These are phyloP conservation scores for Desmodus rotundus DNA, from an alignment of 2,113 vertebrate genomes.

Conservation along the genomic window DNA sequence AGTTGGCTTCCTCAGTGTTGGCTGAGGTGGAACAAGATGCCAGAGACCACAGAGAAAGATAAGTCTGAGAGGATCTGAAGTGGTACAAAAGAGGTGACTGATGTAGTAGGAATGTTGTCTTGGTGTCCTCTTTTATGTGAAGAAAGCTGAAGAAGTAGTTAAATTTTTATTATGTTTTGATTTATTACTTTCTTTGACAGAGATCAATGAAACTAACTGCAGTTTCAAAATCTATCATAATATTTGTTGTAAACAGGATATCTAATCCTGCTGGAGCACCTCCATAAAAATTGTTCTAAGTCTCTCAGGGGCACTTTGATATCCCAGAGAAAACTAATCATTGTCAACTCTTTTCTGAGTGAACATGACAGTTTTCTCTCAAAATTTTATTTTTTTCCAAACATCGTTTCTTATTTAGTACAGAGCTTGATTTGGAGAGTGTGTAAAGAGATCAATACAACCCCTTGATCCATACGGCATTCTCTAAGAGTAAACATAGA, in stretches of 20 bases:
- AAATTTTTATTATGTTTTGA: slow-evolving; percentile 1
- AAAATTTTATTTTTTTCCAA: slow-evolving; percentile 33
- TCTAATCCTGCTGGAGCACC: neutral
- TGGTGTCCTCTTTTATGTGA: neutral
- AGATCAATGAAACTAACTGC: neutral
- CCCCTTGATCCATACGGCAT: slow-evolving; percentile 35
- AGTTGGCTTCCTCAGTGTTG: neutral
- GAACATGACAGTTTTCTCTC: slow-evolving; percentile 10
- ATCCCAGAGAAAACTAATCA: slow-evolving; percentile 9
- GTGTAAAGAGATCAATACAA: neutral
- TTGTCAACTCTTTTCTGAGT: neutral
- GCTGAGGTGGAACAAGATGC: neutral
- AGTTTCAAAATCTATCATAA: neutral
- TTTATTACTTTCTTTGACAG: slow-evolving; percentile 41
- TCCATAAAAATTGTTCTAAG: neutral
- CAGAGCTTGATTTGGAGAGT: slow-evolving; percentile 30
- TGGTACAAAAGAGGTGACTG: neutral
- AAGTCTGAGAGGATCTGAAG: neutral
- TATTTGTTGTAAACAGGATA: slow-evolving; percentile 43
- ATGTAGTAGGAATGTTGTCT: neutral
- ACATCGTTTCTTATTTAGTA: slow-evolving; percentile 34
- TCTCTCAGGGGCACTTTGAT: neutral
- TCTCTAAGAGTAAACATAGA: slow-evolving; percentile 46
- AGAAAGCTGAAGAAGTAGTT: slow-evolving; percentile 1
- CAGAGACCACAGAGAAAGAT: neutral